Conservation (phyloP, 2,113 vertebrate genomes). For the Rhadina sibilatrix region DNA sequence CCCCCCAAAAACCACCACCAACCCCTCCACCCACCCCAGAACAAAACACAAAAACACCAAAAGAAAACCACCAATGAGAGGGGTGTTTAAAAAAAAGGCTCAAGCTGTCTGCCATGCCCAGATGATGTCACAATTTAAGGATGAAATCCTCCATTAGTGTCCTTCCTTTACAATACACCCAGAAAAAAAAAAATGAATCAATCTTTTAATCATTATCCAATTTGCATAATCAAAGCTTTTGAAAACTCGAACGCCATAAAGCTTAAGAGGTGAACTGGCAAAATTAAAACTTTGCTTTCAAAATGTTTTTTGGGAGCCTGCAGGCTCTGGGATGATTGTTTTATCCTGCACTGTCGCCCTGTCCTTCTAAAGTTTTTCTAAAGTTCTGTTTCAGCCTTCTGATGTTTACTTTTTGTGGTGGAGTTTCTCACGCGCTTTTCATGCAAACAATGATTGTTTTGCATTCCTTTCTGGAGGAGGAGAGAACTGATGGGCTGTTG, state of each 20-base stretch:
- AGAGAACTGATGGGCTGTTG: too few species aligned
- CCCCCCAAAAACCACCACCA: too few species aligned
- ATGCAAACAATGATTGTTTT: too few species aligned
- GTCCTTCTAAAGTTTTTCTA: too few species aligned
- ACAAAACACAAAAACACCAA: not conserved
- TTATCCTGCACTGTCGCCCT: not conserved
- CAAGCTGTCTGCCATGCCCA: not conserved
- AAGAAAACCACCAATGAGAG: not conserved
- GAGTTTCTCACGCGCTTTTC: too few species aligned
- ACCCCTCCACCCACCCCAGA: fast-evolving
- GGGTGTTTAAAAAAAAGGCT: not conserved
- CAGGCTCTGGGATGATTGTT: not conserved
- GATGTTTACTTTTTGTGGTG: too few species aligned
- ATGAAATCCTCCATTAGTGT: not conserved
- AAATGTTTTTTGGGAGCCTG: not conserved
- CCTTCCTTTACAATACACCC: not conserved
- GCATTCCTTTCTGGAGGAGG: too few species aligned
- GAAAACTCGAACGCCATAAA: not conserved
- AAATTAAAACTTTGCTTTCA: not conserved
- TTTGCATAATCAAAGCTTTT: not conserved
- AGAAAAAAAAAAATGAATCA: not conserved
- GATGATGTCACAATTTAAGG: not conserved
- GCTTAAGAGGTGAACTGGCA: not conserved
- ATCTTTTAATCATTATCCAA: not conserved
- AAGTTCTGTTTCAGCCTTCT: too few species aligned